Percentiles rank a stretch among this genome's conserved stretches.
Conservation (phyloP, 2,888 invertebrate genomes). For the Eupithecia vulgata region DNA sequence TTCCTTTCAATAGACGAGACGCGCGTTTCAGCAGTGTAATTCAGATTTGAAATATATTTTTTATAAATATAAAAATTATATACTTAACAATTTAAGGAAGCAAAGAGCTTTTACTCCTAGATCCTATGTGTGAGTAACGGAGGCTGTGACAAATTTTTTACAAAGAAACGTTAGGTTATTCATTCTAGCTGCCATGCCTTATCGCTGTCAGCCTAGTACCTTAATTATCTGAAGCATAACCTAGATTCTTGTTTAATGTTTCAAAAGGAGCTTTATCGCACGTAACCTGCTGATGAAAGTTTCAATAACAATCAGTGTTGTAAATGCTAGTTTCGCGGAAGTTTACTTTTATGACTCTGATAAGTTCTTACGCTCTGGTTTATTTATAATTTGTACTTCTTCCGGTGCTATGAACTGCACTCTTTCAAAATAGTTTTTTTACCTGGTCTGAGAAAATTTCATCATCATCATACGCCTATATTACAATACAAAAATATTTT, state of each 20-base stretch:
- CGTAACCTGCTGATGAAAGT: neutral
- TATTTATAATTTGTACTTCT: neutral
- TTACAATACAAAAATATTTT: too few relatives aligned
- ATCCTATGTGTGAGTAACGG: neutral
- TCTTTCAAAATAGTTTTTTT: neutral
- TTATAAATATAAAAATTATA: neutral
- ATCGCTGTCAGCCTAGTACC: neutral
- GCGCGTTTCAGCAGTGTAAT: neutral
- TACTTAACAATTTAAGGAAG: neutral
- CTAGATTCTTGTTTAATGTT: neutral
- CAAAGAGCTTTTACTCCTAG: neutral
- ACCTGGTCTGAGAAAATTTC: too few relatives aligned
- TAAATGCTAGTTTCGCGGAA: conserved; percentile 8
- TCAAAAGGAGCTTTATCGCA: conserved; percentile 3
- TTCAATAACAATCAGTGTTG: conserved; percentile 7
- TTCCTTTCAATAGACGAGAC: neutral
- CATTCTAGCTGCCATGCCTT: neutral
- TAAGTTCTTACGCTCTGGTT: conserved; percentile 10
- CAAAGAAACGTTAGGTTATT: neutral
- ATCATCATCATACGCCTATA: too few relatives aligned
- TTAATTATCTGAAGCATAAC: neutral
- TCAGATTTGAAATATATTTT: neutral
- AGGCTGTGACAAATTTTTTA: neutral
- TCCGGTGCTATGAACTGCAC: conserved; percentile 2
- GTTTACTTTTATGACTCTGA: conserved; percentile 12